Conservation (phyloP, 2,888 invertebrate species). For the Zaprionus obscuricornis region DNA sequence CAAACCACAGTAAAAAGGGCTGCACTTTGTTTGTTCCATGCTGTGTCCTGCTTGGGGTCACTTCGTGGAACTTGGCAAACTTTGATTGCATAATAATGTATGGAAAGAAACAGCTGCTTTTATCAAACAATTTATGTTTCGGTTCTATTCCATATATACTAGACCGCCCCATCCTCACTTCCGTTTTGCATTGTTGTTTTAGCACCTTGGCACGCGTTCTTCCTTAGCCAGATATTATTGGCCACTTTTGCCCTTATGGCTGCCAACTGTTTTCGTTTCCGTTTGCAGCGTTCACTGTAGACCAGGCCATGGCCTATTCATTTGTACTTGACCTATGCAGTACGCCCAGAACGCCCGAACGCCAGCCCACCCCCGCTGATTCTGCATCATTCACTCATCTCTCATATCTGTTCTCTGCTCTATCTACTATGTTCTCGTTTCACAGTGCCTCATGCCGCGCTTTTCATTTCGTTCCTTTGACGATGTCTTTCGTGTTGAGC, state of each 20-base stretch:
- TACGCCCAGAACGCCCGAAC: neutral
- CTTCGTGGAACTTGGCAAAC: constrained; percentile 33
- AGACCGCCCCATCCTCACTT: constrained; percentile 42
- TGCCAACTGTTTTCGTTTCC: constrained; percentile 74
- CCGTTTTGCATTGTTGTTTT: constrained; percentile 36
- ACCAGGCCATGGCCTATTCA: constrained; percentile 18
- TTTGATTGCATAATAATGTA: constrained; percentile 65
- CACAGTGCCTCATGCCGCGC: constrained; percentile 62
- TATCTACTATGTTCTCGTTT: neutral
- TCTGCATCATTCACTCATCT: neutral
- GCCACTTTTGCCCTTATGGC: constrained; percentile 41
- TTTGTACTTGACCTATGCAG: constrained; percentile 63
- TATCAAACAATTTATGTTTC: no score
- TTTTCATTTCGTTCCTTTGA: constrained; percentile 51
- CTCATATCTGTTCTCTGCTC: constrained; percentile 7
- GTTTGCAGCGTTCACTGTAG: constrained; percentile 34
- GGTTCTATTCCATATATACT: no score
- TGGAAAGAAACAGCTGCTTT: constrained; percentile 46
- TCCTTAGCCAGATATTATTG: constrained; percentile 58
- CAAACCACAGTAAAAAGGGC: constrained; percentile 36
- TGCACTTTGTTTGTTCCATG: constrained; percentile 67
- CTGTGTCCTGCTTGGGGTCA: constrained; percentile 49
- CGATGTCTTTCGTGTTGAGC: constrained; percentile 46
- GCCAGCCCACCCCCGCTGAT: constrained; percentile 62
- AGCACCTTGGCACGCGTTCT: constrained; percentile 70